Conservation (phyloP, 2,888 invertebrate genomes). For the Coleophora flavipennella region DNA sequence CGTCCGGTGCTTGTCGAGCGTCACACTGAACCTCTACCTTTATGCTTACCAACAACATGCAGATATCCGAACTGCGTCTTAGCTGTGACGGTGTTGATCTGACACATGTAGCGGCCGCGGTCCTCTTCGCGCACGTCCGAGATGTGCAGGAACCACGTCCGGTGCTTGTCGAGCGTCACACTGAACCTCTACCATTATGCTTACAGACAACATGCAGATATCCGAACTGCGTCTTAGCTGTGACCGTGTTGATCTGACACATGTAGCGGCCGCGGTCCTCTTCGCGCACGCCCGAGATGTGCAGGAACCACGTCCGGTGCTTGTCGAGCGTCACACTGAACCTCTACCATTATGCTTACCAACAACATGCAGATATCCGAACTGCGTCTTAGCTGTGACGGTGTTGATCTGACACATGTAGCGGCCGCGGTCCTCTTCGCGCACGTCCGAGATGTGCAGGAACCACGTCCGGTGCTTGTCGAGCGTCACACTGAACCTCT, state of each 20-base stretch:
- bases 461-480: constrained; percentile 95
- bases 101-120: constrained; percentile 94
- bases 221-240: constrained; percentile 93
- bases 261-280: constrained; percentile 94
- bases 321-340: constrained; percentile 84
- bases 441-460: constrained; percentile 92
- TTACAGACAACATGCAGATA: constrained; percentile 94
- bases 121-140: constrained; percentile 93
- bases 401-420: constrained; percentile 97
- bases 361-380: constrained; percentile 92
- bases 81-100: constrained; percentile 93
- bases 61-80: constrained; percentile 94
- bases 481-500: constrained; percentile 92
- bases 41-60: constrained; percentile 88
- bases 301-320: constrained; percentile 93
- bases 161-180: constrained; percentile 92
- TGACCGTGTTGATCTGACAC: constrained; percentile 95
- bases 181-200: constrained; percentile 65
- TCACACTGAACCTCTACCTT: constrained; percentile 43
- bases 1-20: constrained; percentile 93
- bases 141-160: constrained; percentile 95
- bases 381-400: constrained; percentile 92
- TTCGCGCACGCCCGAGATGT: constrained; percentile 92
- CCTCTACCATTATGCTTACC: constrained; percentile 72
- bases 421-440: constrained; percentile 91